These are phyloP conservation scores for Halictus ligatus DNA, from an alignment of 2,888 invertebrate species.

Conservation along the genomic window DNA sequence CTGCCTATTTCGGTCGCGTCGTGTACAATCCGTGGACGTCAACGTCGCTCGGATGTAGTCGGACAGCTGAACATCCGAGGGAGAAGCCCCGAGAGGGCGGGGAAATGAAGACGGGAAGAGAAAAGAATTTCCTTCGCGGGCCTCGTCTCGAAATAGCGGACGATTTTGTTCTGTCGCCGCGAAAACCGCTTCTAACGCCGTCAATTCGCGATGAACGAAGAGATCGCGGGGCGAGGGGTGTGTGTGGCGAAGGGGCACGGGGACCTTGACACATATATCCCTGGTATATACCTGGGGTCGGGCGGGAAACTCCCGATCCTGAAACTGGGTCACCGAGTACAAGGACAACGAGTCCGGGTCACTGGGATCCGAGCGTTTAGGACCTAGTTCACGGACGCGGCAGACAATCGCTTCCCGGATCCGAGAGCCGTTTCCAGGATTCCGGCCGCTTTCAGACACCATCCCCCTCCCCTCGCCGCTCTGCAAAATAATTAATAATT, in stretches of 20 bases:
- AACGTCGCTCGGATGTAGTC: conserved; percentile 3
- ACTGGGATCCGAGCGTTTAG: conserved; percentile 72
- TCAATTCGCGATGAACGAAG: conserved; percentile 58
- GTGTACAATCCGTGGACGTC: conserved; percentile 10
- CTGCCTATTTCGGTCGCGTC: conserved; percentile 9
- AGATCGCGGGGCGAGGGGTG: not conserved
- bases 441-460: not conserved
- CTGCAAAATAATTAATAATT: conserved; percentile 26
- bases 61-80: not conserved
- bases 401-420: conserved; percentile 37
- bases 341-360: conserved; percentile 81
- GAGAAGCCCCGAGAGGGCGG: not conserved
- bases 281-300: conserved; percentile 66
- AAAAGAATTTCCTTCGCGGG: not conserved
- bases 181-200: conserved; percentile 33
- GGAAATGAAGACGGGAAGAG: not conserved
- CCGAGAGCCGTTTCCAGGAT: conserved; percentile 40
- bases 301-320: conserved; percentile 72
- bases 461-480: too few species aligned
- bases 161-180: conserved; percentile 24
- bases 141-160: conserved; percentile 7
- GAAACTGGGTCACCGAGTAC: conserved; percentile 81
- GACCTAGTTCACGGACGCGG: conserved; percentile 71
- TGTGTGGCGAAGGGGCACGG: not conserved
- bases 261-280: conserved; percentile 79